Evolutionary conservation across 2,888 invertebrate genomes (phyloP).

Genomic region (Pseudeuparius sepicola): DNA sequence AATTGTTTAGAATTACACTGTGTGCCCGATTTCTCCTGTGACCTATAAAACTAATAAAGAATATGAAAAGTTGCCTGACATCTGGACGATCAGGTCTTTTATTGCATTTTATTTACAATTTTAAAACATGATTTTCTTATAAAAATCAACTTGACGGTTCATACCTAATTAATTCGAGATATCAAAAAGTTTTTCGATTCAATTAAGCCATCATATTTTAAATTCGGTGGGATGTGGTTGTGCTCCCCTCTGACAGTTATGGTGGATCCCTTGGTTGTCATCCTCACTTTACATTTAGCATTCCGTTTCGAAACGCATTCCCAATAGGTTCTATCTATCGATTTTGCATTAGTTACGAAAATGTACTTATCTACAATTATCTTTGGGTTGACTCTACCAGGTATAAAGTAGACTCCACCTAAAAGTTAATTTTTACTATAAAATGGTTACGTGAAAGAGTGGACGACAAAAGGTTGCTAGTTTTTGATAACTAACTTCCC

Average conservation of each 20-base stretch:
- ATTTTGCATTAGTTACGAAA: slow-evolving; percentile 25
- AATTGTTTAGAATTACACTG: too few relatives aligned
- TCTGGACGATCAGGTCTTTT: too few relatives aligned
- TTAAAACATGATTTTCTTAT: slow-evolving; percentile 2
- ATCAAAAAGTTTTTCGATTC: too few relatives aligned
- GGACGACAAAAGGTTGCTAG: too few relatives aligned
- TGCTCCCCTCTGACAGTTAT: slow-evolving; percentile 23
- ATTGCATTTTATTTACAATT: neutral
- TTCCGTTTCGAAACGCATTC: slow-evolving; percentile 27
- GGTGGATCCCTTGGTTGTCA: slow-evolving; percentile 24
- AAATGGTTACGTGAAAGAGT: too few relatives aligned
- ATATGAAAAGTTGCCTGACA: too few relatives aligned
- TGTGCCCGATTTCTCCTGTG: too few relatives aligned
- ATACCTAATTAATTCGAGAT: too few relatives aligned
- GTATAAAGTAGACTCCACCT: slow-evolving; percentile 24
- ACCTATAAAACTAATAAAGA: too few relatives aligned
- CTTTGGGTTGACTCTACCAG: slow-evolving; percentile 27
- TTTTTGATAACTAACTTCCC: too few relatives aligned
- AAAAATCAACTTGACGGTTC: too few relatives aligned
- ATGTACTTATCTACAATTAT: slow-evolving; percentile 27
- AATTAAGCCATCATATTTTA: slow-evolving; percentile 21
- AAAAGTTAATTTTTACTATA: too few relatives aligned
- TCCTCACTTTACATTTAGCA: slow-evolving; percentile 25
- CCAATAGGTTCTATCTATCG: slow-evolving; percentile 27
- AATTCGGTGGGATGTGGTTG: slow-evolving; percentile 25